phyloP scores from a whole-genome alignment of 2,797 vertebrate genomes.

The Cynopterus sphinx region DNA sequence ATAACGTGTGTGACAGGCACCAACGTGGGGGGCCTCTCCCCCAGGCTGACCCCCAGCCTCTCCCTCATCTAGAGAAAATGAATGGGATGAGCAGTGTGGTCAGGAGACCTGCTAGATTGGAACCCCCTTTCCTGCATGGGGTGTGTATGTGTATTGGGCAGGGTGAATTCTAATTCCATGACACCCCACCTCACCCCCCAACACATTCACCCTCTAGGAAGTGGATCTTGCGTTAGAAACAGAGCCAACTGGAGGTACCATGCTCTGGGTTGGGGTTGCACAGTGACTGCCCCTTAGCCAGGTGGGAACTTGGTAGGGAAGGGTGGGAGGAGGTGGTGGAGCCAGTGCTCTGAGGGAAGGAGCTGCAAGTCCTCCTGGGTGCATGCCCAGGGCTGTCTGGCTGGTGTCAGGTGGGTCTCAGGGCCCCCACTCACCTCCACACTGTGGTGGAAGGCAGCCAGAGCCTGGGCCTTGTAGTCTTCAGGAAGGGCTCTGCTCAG shows the following conservation, averaged over 20 bases:
- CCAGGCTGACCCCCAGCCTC: slow-evolving; percentile 88
- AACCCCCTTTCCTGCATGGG: background rate
- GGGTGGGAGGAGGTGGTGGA: background rate
- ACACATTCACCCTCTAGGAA: background rate
- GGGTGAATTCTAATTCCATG: background rate
- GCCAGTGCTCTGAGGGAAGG: background rate
- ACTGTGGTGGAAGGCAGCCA: slow-evolving; percentile 84
- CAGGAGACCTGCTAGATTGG: background rate
- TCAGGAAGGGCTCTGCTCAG: slow-evolving; percentile 90
- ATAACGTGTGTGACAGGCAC: slow-evolving; percentile 94
- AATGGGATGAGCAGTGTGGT: background rate
- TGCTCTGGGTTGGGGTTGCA: background rate
- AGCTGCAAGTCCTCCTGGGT: background rate
- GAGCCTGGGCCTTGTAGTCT: slow-evolving; percentile 83
- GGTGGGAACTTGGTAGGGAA: background rate
- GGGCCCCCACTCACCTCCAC: slow-evolving; percentile 84
- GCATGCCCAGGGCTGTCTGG: background rate
- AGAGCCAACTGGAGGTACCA: background rate
- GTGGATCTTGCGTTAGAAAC: background rate
- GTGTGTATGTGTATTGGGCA: accelerated
- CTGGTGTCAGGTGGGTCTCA: background rate
- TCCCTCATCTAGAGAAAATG: slow-evolving; percentile 88
- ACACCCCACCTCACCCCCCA: background rate
- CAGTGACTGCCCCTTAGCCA: accelerated
- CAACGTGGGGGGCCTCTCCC: slow-evolving; percentile 94